A percentile compares a stretch with the other conserved stretches of the same genome.
phyloP scores from a whole-genome alignment of 2,888 invertebrate genomes.

The Catocala sponsa region DNA sequence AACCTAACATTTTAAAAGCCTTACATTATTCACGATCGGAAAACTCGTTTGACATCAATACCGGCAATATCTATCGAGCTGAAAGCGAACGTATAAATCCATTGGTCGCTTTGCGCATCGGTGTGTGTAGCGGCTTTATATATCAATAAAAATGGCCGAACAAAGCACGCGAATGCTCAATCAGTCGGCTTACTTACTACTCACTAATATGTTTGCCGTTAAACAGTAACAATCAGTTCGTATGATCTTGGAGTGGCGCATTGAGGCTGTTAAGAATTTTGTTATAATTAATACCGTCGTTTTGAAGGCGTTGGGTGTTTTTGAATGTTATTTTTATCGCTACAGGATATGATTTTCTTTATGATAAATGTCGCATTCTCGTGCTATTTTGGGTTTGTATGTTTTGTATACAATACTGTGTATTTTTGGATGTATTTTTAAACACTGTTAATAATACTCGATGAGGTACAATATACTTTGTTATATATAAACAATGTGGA shows the following conservation, averaged over 20 bases:
- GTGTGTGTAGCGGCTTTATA: constrained; percentile 35
- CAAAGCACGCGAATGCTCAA: constrained; percentile 52
- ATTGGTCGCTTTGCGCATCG: constrained; percentile 11
- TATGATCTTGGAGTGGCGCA: constrained; percentile 32
- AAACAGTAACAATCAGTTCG: constrained; percentile 39
- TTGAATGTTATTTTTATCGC: constrained; percentile 1
- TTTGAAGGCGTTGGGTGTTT: constrained; percentile 4
- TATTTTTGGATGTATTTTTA: no score
- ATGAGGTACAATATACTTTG: no score
- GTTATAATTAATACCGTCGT: constrained; percentile 27
- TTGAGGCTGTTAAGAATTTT: constrained; percentile 28
- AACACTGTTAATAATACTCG: no score
- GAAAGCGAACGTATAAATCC: constrained; percentile 35
- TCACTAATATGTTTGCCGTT: constrained; percentile 49
- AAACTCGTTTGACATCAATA: constrained; percentile 45
- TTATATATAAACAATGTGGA: no score
- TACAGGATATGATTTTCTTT: background rate
- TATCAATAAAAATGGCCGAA: constrained; percentile 44
- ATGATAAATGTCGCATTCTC: no score
- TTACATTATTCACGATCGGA: no score
- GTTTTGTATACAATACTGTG: no score
- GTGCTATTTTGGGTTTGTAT: no score
- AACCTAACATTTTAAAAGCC: no score
- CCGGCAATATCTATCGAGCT: constrained; percentile 47
- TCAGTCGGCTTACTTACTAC: constrained; percentile 41